A percentile compares a stretch with the other conserved stretches of the same genome.
These are phyloP conservation scores for Lucilia sericata DNA, from an alignment of 1,140 invertebrate genomes.

Conservation along the genomic window DNA sequence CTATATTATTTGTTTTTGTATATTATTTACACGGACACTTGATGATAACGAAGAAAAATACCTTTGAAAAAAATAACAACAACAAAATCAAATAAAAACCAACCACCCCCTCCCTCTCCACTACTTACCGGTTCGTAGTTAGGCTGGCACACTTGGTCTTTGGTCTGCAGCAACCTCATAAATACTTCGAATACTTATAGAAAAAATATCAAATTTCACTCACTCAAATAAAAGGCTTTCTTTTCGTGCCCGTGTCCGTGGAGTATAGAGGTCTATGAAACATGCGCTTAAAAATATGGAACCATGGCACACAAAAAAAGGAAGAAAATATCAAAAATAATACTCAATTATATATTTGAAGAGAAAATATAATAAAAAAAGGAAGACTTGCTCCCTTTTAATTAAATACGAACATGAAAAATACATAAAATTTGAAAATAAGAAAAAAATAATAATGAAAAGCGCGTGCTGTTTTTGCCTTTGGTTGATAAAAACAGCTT, in stretches of 20 bases:
- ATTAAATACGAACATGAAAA: slow-evolving; percentile 5
- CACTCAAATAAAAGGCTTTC: slow-evolving; percentile 22
- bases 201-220: slow-evolving; percentile 16
- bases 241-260: neutral
- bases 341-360: slow-evolving; percentile 24
- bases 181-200: neutral
- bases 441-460: neutral
- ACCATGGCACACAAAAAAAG: neutral
- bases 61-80: neutral
- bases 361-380: neutral
- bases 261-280: neutral
- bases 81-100: neutral
- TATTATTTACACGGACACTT: neutral
- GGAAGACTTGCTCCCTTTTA: neutral
- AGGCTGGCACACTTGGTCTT: neutral
- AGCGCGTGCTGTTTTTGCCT: neutral
- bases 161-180: neutral
- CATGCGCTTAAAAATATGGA: neutral
- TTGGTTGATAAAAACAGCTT: neutral
- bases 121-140: neutral
- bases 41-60: slow-evolving; percentile 11
- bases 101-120: neutral
- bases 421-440: neutral
- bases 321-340: neutral
- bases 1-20: neutral